phyloP scores from a whole-genome alignment of 2,797 vertebrate species.

The Xerus rutilus region DNA sequence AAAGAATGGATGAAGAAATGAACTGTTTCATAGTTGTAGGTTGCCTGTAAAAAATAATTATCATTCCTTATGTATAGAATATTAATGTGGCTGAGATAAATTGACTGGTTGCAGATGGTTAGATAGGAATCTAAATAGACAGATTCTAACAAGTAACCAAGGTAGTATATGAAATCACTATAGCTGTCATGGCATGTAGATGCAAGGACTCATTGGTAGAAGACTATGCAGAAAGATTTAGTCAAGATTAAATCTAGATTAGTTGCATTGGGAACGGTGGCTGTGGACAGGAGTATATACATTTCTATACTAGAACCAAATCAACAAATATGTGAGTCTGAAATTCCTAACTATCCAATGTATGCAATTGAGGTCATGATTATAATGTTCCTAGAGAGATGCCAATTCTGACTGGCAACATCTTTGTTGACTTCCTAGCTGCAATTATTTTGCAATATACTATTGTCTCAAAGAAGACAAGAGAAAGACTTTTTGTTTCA shows the following conservation, averaged over 20 bases:
- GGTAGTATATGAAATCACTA: not conserved
- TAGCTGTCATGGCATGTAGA: not conserved
- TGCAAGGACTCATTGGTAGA: not conserved
- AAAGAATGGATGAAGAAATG: conserved; percentile 16
- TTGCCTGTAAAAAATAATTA: not conserved
- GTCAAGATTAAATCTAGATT: not conserved
- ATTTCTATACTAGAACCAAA: not conserved
- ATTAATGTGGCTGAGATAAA: conserved; percentile 4
- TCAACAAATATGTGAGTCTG: not conserved
- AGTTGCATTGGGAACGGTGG: not conserved
- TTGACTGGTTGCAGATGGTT: not conserved
- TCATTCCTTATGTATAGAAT: not conserved
- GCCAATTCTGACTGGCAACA: not conserved
- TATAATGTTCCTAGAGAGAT: not conserved
- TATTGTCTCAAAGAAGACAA: not conserved
- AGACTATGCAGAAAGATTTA: not conserved
- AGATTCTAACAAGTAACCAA: not conserved
- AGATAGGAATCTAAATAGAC: not conserved
- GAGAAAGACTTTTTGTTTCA: not conserved
- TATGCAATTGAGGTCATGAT: not conserved
- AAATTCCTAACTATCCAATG: not conserved
- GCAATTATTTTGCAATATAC: not conserved
- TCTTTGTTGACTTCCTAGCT: not conserved
- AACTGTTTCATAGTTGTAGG: conserved; percentile 17
- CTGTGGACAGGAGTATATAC: accelerated